Evolutionary conservation across 1,140 invertebrate genomes (phyloP), one percentile per base, ranked within the genome.

Genomic region (Holcopasites calliopsidis): DNA sequence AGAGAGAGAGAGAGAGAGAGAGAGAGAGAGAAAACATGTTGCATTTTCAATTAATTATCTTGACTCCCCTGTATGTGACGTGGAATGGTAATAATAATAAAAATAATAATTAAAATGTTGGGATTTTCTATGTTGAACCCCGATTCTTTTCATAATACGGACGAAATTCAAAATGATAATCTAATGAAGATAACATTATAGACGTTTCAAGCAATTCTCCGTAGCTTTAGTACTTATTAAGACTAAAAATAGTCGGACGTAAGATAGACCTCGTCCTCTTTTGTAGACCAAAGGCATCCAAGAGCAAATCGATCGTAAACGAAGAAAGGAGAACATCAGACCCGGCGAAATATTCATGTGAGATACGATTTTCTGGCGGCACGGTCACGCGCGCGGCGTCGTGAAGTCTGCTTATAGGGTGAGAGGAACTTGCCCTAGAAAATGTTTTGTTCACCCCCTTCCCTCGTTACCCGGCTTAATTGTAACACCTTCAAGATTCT

Each of bases 361-460:
- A 47, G 68, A 77, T 60, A 72, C 50, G 50, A 57, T 40, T 77
- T 55, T 49, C 44, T 40, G 38, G n/a, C 68, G 66, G n/a, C n/a
- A n/a, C n/a, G n/a, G n/a, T n/a, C n/a, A n/a, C n/a, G n/a, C n/a
- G n/a, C n/a, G n/a, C n/a, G n/a, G 38, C 74, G 75, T 55, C 75
- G 40, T 26, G 2, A 31, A 2, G 73, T 75, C 73, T 68, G 72
- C 35, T 26, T 21, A 58, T 31, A 47, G 64, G 35, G 26, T 6
- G 65, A 69, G 33, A 44, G 54, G 23, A 33, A 18, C 8, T 69
- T 69, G 73, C 33, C 57, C 69, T n/a, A 77, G 69, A 72, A 77
- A 72, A 55, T 64, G 49, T 47, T 52, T 44, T 28, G 10, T 54
- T 40, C 21, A 8, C 33, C 40, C 13, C 31, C 68, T 11, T 13